A percentile compares a stretch with the other conserved stretches of the same genome.
Evolutionary conservation across 2,888 invertebrate species (phyloP).

Genomic region (Caenorhabditis angaria): DNA sequence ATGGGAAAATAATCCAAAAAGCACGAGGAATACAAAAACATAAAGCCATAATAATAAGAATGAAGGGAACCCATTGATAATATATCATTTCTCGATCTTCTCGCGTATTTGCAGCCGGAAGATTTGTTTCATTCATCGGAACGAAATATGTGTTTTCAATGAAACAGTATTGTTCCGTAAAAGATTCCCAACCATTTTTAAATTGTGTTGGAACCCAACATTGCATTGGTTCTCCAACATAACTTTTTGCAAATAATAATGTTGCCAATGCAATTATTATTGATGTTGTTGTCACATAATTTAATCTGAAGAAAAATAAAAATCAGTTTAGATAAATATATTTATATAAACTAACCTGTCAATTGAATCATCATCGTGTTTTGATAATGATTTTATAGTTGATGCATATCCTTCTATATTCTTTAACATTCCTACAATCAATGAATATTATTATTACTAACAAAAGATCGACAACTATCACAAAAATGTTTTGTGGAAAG

Average conservation of each 20-base stretch:
- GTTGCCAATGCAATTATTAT: constrained; percentile 73
- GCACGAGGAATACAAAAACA: constrained; percentile 59
- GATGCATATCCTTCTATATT: constrained; percentile 37
- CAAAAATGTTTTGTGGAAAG: not conserved
- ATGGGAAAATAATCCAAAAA: constrained; percentile 55
- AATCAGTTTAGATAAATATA: not conserved
- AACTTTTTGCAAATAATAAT: constrained; percentile 74
- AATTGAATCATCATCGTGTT: constrained; percentile 73
- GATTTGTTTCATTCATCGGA: constrained; percentile 51
- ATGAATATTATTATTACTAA: not conserved
- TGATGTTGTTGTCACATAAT: constrained; percentile 73
- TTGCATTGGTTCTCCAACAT: constrained; percentile 75
- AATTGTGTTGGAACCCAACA: constrained; percentile 72
- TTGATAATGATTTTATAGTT: constrained; percentile 34
- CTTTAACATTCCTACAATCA: constrained; percentile 26
- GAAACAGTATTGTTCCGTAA: constrained; percentile 75
- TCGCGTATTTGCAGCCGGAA: constrained; percentile 47
- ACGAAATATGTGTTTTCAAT: constrained; percentile 75
- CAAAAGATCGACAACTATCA: not conserved
- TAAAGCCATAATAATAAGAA: constrained; percentile 64
- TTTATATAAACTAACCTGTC: constrained; percentile 68
- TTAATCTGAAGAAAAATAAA: constrained; percentile 55
- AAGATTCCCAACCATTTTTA: constrained; percentile 73
- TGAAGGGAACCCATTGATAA: constrained; percentile 72
- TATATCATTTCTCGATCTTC: constrained; percentile 59